Evolutionary conservation across 2,797 vertebrate genomes (phyloP), one percentile per base, ranked within the genome.

Genomic region (Sebastes oblongus): DNA sequence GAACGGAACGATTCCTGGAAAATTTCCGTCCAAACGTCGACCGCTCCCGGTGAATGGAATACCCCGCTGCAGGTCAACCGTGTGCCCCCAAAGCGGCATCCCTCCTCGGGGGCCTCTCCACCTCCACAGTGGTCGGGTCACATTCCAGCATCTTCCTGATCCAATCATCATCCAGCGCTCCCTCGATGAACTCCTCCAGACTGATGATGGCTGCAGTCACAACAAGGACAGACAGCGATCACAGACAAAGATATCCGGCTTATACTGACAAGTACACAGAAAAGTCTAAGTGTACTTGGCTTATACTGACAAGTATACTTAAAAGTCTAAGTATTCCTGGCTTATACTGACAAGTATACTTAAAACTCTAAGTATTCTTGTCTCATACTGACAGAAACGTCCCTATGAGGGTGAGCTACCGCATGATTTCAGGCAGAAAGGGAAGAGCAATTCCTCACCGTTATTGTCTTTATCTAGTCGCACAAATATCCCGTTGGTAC

Each of bases 391-490:
- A 36, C 36, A 39, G 36, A 39, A 13, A 39, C 5, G 36, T 39
- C 36, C 24, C 29, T 14, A 14, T 8, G 6, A 32, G 11, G 8
- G 2, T 18, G 46, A 66, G 30, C 8, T 6, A 8, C 5, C 9
- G 7, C 18, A 18, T 59, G 16, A 78, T 60, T 66, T 69, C 2
- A 59, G 11, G 7, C n/a, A 60, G 10, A 70, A 39, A 71, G 3
- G 20, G 14, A 12, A 80, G 77, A 42, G 52, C 1, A 27, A 61
- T 66, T 84, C 24, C 81, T 95, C 85, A 95, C 95, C 94, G 5
- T 96, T 92, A n/a, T 94, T 94, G 90, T 96, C 95, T 93, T 95
- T 96, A 86, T 96, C 95, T 82, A 96, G 86, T 64, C 93, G 87
- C 34, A 86, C 64, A 87, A 96, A 96, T 80, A 96, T 96, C 85